Evolutionary conservation across 2,113 vertebrate species (phyloP), one percentile per base, ranked within the genome.

Genomic region (Apodemus speciosus): DNA sequence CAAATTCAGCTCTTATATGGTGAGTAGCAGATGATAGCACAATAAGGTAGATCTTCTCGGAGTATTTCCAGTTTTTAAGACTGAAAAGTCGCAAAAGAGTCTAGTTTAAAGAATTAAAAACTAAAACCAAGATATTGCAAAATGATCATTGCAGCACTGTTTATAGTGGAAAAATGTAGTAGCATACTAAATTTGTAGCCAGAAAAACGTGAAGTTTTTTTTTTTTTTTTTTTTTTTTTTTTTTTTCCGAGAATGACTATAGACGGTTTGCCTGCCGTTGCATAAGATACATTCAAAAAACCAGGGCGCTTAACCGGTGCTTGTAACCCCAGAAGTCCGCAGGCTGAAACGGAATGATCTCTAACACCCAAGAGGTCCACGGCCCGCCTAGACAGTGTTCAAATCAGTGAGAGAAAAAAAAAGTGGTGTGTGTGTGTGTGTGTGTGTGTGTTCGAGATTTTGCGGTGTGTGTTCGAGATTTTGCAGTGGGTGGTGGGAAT

Each of bases 21-120:
- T 97, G 91, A 97, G 97, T 97, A 97, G 14, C 71, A 69, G 89
- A 77, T 81, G 58, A 93, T 87, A 95, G 35, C 30, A 46, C 58
- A 89, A 73, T 72, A 90, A 68, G 68, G 94, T 69, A 32, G 43
- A 68, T 38, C 62, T 95, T 68, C 9, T 90, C 58, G 35, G 18
- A 62, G 18, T 64, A 72, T 88, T 91, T 95, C 6, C 30, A 87
- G 64, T 35, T 88, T 94, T 91, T 95, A 30, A 80, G 80, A 93
- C 81, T 38, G 21, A 72, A 95, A 77, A 95, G 62, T 15, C 38
- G 77, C 88, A 51, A 75, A 72, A n/a, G 40, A 40, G n/a, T 90
- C 62, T 69, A 51, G 35, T 91, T 92, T 93, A 89, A 92, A 92
- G 53, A 77, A 86, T 89, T 51, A 73, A 89, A 75, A 88, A 77